Evolutionary conservation across 2,113 vertebrate genomes (phyloP).

Genomic region (Xenotilapia leptura): DNA sequence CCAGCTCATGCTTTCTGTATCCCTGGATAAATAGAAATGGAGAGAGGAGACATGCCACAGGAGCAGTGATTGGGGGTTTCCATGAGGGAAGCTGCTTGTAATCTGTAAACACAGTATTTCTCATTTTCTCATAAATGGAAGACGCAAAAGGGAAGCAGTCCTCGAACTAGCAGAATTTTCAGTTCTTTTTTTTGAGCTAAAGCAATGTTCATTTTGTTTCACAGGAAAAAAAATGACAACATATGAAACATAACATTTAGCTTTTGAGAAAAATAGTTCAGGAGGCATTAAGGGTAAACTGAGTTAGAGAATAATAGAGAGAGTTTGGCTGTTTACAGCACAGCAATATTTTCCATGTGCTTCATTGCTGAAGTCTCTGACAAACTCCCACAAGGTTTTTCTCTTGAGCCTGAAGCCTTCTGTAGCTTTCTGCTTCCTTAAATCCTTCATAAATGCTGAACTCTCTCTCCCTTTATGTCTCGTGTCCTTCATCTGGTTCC

Average conservation of each 20-base stretch:
- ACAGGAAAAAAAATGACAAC: background rate
- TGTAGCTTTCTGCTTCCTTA: background rate
- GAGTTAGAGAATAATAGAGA: background rate
- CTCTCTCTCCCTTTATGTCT: background rate
- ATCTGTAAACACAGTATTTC: conserved; percentile 9
- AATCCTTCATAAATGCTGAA: background rate
- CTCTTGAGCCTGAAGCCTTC: background rate
- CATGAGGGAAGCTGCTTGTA: background rate
- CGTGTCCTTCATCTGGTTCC: background rate
- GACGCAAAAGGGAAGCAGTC: conserved; percentile 1
- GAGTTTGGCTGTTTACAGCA: background rate
- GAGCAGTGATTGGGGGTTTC: conserved; percentile 39
- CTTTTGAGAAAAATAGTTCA: background rate
- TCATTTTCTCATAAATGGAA: conserved; percentile 5
- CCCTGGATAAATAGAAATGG: conserved; percentile 35
- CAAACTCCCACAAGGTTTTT: background rate
- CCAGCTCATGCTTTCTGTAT: conserved; percentile 56
- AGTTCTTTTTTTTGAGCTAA: conserved; percentile 4
- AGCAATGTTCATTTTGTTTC: conserved; percentile 9
- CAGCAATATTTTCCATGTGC: background rate
- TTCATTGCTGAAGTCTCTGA: background rate
- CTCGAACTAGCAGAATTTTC: background rate
- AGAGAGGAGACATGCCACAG: conserved; percentile 25
- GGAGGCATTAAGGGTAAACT: background rate
- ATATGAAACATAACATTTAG: background rate